A percentile compares a stretch with the other conserved stretches of the same genome.
Evolutionary conservation across 2,888 invertebrate genomes (phyloP).

Genomic region (Epinotia ramella): DNA sequence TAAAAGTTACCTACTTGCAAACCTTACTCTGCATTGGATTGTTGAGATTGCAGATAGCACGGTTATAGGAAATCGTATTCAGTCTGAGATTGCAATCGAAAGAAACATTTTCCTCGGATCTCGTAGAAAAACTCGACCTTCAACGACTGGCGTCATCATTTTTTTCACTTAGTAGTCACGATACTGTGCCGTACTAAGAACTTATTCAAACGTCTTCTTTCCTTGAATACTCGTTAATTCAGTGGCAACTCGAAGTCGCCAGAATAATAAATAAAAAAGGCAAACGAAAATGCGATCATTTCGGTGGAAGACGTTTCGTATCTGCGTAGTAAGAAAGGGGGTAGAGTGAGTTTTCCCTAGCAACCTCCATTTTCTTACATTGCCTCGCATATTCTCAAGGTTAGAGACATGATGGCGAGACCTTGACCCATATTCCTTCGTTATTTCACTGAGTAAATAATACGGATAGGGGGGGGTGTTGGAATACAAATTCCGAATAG

Average conservation of each 20-base stretch:
- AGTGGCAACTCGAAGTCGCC: background rate
- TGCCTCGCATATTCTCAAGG: constrained; percentile 35
- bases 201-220: constrained; percentile 18
- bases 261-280: constrained; percentile 10
- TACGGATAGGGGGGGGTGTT: background rate
- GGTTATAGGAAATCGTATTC: constrained; percentile 15
- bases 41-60: constrained; percentile 14
- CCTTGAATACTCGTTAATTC: constrained; percentile 26
- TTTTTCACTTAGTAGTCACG: constrained; percentile 34
- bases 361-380: constrained; percentile 19
- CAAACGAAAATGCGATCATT: constrained; percentile 7
- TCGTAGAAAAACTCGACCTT: constrained; percentile 37
- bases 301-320: background rate
- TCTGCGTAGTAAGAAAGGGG: background rate
- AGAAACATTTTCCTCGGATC: constrained; percentile 26
- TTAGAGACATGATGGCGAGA: constrained; percentile 34
- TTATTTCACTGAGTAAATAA: constrained; percentile 3
- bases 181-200: constrained; percentile 18
- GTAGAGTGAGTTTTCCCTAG: constrained; percentile 8
- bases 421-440: constrained; percentile 36
- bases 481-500: background rate
- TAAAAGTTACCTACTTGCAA: constrained; percentile 12
- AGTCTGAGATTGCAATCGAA: constrained; percentile 10
- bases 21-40: constrained; percentile 2
- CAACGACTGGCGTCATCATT: constrained; percentile 22